Evolutionary conservation across 2,113 vertebrate genomes (phyloP), one percentile per base, ranked within the genome.

Genomic region (Oreotragus oreotragus): DNA sequence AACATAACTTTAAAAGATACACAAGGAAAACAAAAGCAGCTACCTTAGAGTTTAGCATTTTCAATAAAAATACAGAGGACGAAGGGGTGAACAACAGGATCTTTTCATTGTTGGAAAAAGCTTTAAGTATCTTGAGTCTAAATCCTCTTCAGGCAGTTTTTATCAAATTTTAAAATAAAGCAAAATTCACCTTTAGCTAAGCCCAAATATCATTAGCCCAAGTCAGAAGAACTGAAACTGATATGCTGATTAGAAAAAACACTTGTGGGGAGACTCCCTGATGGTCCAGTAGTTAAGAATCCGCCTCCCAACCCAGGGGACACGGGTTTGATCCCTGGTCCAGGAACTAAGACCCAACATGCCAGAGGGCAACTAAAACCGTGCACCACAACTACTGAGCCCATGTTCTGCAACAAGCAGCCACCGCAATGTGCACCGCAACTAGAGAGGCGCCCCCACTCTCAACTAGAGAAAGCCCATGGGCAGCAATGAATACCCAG

Each of bases 121-220:
- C 30, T 62, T 62, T 57, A 51, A 47, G 12, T 76, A 64, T 60
- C 27, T 58, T 36, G 7, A 86, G 36, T 28, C 11, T 77, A 91
- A 88, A 36, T 81, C 6, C 45, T 93, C 58, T 51, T 85, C 21
- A 19, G 30, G 11, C 84, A 27, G 83, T 83, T 96, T 39, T 84
- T 47, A 51, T 64, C 80, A 97, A 84, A 79, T 88, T 96, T 84
- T 92, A 90, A 97, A 87, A 83, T 84, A 76, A 93, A 87, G 15
- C n/a, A 95, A 90, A 94, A 84, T 62, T 81, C 21, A 80, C 39
- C 21, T 79, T 89, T 88, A 53, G 51, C 43, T 47, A 93, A 73
- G 3, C 76, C 51, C 28, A 93, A 94, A 66, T 70, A 88, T 2
- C 4, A 97, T 23, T 62, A 88, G 30, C 23, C 30, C 39, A 92